These are phyloP conservation scores for Steinernema khuongi DNA, from an alignment of 1,140 invertebrate genomes.

Conservation along the genomic window DNA sequence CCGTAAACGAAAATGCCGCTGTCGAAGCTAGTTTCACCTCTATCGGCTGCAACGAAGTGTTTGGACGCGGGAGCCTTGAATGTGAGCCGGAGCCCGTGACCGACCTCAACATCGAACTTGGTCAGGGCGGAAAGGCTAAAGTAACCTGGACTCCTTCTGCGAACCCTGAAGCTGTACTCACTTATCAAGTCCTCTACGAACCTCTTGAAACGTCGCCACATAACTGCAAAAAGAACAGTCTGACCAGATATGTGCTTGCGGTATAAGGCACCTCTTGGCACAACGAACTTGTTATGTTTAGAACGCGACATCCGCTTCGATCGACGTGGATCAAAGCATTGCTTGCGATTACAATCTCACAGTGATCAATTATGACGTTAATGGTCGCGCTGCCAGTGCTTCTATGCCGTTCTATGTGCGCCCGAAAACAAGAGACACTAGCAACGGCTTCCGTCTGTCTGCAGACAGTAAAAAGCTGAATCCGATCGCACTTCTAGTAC, in stretches of 20 bases:
- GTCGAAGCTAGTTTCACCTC: background rate
- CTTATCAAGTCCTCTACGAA: constrained; percentile 26
- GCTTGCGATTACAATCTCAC: constrained; percentile 12
- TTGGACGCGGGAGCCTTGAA: constrained; percentile 27
- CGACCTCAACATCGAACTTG: constrained; percentile 24
- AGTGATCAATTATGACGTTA: constrained; percentile 22
- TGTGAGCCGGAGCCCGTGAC: constrained; percentile 30
- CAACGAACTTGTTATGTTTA: constrained; percentile 18
- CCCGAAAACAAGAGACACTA: constrained; percentile 4
- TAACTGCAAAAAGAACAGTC: constrained; percentile 14
- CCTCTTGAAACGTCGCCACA: background rate
- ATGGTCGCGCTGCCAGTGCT: constrained; percentile 19
- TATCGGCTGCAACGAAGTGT: constrained; percentile 25
- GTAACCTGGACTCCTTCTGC: constrained; percentile 30
- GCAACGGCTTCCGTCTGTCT: background rate
- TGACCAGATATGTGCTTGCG: constrained; percentile 19
- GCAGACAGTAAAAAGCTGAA: background rate
- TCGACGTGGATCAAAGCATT: background rate
- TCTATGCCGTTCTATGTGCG: background rate
- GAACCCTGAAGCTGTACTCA: constrained; percentile 21
- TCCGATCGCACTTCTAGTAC: background rate
- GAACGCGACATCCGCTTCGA: background rate
- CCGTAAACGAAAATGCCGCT: constrained; percentile 19
- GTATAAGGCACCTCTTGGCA: constrained; percentile 13
- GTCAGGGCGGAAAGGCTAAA: constrained; percentile 23